Evolutionary conservation across 2,797 vertebrate genomes (phyloP), one percentile per base, ranked within the genome.

Genomic region (Oophaga sylvatica): DNA sequence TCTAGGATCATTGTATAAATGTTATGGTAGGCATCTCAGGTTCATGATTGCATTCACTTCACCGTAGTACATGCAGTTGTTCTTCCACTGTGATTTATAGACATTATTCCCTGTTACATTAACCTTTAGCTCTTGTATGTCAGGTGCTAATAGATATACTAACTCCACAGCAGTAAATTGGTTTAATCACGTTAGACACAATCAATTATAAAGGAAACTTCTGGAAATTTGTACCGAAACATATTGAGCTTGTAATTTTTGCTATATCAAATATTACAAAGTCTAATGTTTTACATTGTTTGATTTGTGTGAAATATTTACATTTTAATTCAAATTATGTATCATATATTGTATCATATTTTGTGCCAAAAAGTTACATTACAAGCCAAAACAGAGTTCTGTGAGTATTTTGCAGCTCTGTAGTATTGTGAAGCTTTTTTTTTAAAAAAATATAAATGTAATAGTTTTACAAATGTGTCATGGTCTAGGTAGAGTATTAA

Each of bases 11-110:
- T 70, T 80, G 56, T 3, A 35, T 76, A 35, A 45, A 86, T 85
- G 48, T 57, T 53, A 65, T n/a, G 78, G 68, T 29, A 85, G 48
- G 48, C 31, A 80, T 35, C 45, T 80, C 53, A 70, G 60, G 26
- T 31, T 68, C 6, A 53, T 41, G 13, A 48, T 70, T 79, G 41
- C n/a, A 67, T 67, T 56, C 41, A 31, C 62, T 83, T 20, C 10
- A 41, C 68, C 73, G 22, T 20, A n/a, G 56, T 31, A 68, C 20
- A 70, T 68, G 68, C 57, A 29, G 41, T 79, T 86, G 29, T 53
- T 56, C 63, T 85, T 41, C 63, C 41, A n/a, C 19, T 31, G 84
- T 86, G 84, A 86, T 86, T 86, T 80, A 86, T 86, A 86, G 62
- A 85, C 45, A 13, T 80, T 67, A 80, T 86, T 80, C 77, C 76